phyloP scores from a whole-genome alignment of 2,113 vertebrate species.

The Noturus placidus region DNA sequence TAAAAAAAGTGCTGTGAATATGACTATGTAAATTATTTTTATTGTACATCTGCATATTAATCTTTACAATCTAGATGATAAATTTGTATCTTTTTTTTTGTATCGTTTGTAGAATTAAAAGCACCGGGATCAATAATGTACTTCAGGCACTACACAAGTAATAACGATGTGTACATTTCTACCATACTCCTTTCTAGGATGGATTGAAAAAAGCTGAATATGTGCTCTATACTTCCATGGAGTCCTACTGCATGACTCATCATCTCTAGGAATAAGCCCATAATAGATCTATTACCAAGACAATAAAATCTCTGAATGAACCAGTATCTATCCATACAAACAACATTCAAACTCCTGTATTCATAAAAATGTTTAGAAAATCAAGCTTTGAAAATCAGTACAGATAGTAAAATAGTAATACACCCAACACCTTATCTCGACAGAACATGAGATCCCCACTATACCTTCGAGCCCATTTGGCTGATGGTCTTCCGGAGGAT shows the following conservation, averaged over 20 bases:
- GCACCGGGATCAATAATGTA: background rate
- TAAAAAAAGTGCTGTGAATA: background rate
- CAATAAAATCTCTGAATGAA: background rate
- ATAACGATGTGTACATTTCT: background rate
- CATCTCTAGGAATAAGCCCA: background rate
- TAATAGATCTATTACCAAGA: background rate
- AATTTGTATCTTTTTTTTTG: background rate
- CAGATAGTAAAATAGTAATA: background rate
- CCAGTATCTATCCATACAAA: background rate
- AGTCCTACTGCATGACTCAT: conserved; percentile 20
- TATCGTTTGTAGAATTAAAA: background rate
- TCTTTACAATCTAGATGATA: background rate
- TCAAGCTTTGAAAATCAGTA: background rate
- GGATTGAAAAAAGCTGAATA: background rate
- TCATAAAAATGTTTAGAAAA: background rate
- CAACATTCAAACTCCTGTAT: background rate
- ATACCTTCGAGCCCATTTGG: conserved; percentile 96
- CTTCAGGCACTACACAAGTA: background rate
- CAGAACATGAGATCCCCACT: background rate
- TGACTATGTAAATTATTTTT: background rate
- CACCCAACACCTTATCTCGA: background rate
- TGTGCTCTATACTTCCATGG: background rate
- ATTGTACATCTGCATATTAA: background rate
- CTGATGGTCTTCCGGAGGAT: conserved; percentile 88
- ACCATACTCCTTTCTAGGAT: background rate